Percentiles rank a stretch among this genome's conserved stretches.
Evolutionary conservation across 1,140 invertebrate species (phyloP).

Genomic region (Lucilia cuprina): DNA sequence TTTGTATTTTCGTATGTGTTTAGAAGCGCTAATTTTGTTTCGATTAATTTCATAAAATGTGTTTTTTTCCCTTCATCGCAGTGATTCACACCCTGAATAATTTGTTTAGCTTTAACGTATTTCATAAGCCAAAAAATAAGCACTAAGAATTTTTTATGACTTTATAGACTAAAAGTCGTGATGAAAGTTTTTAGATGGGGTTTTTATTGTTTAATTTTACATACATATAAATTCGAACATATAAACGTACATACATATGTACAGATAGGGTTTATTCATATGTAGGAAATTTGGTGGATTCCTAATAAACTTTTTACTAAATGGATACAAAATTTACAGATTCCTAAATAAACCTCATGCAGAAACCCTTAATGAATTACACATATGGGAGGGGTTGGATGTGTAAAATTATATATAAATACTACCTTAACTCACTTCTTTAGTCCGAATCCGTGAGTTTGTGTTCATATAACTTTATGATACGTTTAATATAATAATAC

Average conservation of each 20-base stretch:
- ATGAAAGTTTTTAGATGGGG: not conserved
- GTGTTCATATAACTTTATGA: not conserved
- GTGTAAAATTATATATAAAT: no score
- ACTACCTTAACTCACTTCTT: not conserved
- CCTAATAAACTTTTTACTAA: no score
- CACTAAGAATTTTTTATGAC: not conserved
- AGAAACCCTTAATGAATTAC: no score
- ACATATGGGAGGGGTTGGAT: not conserved
- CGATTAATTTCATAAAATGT: slow-evolving; percentile 10
- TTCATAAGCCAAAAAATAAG: not conserved
- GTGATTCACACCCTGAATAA: slow-evolving; percentile 1
- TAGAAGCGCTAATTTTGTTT: slow-evolving; percentile 6
- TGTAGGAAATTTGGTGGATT: no score
- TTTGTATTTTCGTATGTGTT: not conserved
- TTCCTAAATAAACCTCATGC: no score
- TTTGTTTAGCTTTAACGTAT: not conserved
- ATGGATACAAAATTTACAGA: no score
- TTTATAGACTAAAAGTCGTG: not conserved
- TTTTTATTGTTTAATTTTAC: no score
- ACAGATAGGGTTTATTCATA: no score
- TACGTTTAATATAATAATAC: not conserved
- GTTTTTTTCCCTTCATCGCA: not conserved
- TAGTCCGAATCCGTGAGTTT: not conserved
- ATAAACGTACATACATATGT: no score
- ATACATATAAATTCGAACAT: no score